These are phyloP conservation scores for Seriola rivoliana DNA, from an alignment of 2,113 vertebrate species.

Conservation along the genomic window DNA sequence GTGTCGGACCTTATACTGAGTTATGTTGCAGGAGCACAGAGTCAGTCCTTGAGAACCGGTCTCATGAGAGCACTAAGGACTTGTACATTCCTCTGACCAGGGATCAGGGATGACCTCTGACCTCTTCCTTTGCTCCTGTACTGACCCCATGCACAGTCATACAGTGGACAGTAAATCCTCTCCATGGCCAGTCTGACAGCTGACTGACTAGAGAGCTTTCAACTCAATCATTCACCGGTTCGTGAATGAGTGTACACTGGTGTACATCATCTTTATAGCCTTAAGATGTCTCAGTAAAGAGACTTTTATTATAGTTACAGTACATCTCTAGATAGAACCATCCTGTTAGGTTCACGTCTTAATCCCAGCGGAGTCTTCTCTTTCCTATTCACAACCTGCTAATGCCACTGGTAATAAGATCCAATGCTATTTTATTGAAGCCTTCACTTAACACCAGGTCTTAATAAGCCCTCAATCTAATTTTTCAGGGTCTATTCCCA, in stretches of 20 bases:
- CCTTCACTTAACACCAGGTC: conserved; percentile 14
- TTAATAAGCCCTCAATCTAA: not conserved
- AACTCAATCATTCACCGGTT: conserved; percentile 7
- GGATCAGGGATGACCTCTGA: conserved; percentile 37
- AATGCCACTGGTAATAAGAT: conserved; percentile 4
- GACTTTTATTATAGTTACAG: not conserved
- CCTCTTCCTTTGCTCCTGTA: not conserved
- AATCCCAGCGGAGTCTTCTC: not conserved
- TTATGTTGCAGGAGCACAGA: not conserved
- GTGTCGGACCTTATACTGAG: not conserved
- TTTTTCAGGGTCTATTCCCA: not conserved
- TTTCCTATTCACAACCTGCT: conserved; percentile 3
- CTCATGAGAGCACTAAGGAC: not conserved
- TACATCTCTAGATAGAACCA: not conserved
- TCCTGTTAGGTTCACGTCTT: not conserved
- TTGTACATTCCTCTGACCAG: conserved; percentile 26
- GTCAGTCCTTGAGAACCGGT: not conserved
- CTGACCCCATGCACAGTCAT: conserved; percentile 12
- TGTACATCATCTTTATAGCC: not conserved
- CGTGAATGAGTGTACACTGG: not conserved
- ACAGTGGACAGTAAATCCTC: conserved; percentile 11
- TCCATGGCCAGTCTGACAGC: not conserved
- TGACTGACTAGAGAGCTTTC: not conserved
- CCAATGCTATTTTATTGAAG: conserved; percentile 7
- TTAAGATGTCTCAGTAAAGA: not conserved